Conservation (phyloP, 1,140 invertebrate species). For the Drosophila kikkawai region DNA sequence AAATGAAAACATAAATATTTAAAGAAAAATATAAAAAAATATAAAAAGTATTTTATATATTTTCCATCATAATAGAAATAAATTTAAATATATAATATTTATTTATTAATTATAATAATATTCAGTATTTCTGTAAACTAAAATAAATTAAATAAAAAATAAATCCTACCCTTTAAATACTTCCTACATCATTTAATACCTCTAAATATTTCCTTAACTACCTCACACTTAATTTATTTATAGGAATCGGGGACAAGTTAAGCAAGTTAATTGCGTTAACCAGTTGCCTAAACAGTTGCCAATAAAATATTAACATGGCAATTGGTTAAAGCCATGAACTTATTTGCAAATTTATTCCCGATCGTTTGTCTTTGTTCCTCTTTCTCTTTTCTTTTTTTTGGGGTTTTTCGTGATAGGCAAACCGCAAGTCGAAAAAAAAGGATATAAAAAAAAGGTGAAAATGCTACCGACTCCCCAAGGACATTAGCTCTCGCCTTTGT, state of each 20-base stretch:
- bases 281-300: slow-evolving; percentile 9
- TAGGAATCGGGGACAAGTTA: neutral
- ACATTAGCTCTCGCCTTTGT: slow-evolving; percentile 51
- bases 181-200: neutral
- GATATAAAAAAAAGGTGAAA: slow-evolving; percentile 42
- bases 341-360: slow-evolving; percentile 57
- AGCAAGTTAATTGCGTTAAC: slow-evolving; percentile 22
- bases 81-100: no score
- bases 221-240: neutral
- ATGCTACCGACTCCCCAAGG: slow-evolving; percentile 58
- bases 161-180: neutral
- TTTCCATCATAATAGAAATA: no score
- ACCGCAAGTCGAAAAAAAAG: slow-evolving; percentile 33
- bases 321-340: slow-evolving; percentile 16
- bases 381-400: no score
- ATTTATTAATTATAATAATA: no score
- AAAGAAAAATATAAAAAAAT: no score
- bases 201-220: neutral
- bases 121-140: no score
- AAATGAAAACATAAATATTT: no score
- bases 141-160: neutral
- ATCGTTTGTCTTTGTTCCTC: slow-evolving; percentile 52
- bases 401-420: slow-evolving; percentile 8
- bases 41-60: no score
- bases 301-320: slow-evolving; percentile 41